phyloP scores from a whole-genome alignment of 2,113 vertebrate genomes.

The Parus major region DNA sequence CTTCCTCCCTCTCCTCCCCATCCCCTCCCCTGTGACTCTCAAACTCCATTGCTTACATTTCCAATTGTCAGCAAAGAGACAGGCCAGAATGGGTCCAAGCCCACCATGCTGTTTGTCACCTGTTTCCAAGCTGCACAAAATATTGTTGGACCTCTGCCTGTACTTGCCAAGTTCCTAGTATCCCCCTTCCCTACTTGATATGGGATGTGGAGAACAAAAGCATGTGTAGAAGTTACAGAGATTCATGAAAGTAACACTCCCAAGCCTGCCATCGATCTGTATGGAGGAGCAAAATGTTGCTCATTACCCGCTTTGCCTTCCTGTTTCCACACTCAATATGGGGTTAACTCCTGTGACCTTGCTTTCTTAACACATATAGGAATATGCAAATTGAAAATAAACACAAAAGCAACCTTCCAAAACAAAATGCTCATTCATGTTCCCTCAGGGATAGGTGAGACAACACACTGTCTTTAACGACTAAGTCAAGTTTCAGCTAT shows the following conservation, averaged over 20 bases:
- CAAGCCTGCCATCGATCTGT: not conserved
- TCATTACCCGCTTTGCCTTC: not conserved
- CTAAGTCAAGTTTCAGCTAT: not conserved
- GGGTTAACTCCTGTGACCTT: not conserved
- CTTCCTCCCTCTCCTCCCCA: not conserved
- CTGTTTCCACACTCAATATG: not conserved
- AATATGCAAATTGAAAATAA: constrained; percentile 17
- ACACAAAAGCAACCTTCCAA: not conserved
- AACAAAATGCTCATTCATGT: not conserved
- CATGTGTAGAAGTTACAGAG: not conserved
- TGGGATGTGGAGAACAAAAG: not conserved
- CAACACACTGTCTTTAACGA: not conserved
- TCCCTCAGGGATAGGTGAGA: not conserved
- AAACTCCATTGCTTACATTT: not conserved
- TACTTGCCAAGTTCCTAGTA: not conserved
- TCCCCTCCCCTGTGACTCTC: not conserved
- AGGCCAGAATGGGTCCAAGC: not conserved
- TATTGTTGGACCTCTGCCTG: not conserved
- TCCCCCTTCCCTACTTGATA: not conserved
- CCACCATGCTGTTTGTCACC: not conserved
- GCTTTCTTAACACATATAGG: not conserved
- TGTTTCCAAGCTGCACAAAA: not conserved
- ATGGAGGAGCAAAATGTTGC: not conserved
- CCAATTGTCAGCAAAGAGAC: not conserved
- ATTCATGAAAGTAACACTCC: not conserved